A percentile compares a stretch with the other conserved stretches of the same genome.
Conservation (phyloP, 2,113 vertebrate genomes). For the Planiliza haematocheilus region DNA sequence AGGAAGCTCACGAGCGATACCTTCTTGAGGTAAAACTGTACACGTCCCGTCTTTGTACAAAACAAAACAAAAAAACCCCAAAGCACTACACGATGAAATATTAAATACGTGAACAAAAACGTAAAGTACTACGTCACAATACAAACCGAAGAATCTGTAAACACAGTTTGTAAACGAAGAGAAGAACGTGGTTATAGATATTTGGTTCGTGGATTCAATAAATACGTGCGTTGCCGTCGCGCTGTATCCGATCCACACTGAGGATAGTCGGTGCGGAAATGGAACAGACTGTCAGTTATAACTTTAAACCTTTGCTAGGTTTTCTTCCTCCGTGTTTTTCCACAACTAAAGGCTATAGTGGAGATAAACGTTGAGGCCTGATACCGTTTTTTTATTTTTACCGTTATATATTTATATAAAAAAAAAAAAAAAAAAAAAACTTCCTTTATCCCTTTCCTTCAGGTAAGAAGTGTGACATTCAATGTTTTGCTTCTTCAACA, state of each 20-base stretch:
- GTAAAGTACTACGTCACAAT: conserved; percentile 55
- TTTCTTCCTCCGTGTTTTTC: conserved; percentile 7
- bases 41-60: conserved; percentile 52
- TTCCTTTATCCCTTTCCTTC: conserved; percentile 33
- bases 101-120: conserved; percentile 72
- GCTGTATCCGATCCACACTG: conserved; percentile 42
- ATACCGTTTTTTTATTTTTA: too few species aligned
- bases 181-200: conserved; percentile 60
- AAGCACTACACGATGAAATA: conserved; percentile 66
- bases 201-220: conserved; percentile 75
- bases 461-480: conserved; percentile 47
- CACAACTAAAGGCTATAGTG: conserved; percentile 36
- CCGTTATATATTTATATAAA: too few species aligned
- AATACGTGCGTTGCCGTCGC: conserved; percentile 55
- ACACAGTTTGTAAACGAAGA: conserved; percentile 66
- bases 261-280: conserved; percentile 69
- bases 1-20: conserved; percentile 69
- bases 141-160: conserved; percentile 71
- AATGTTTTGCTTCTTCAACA: conserved; percentile 1
- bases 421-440: not conserved
- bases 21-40: conserved; percentile 70
- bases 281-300: conserved; percentile 57
- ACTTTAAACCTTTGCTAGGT: conserved; percentile 35
- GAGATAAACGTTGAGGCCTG: conserved; percentile 10
- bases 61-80: too few species aligned